Evolutionary conservation across 1,140 invertebrate genomes (phyloP).

Genomic region (Philopotamus ludificatus): DNA sequence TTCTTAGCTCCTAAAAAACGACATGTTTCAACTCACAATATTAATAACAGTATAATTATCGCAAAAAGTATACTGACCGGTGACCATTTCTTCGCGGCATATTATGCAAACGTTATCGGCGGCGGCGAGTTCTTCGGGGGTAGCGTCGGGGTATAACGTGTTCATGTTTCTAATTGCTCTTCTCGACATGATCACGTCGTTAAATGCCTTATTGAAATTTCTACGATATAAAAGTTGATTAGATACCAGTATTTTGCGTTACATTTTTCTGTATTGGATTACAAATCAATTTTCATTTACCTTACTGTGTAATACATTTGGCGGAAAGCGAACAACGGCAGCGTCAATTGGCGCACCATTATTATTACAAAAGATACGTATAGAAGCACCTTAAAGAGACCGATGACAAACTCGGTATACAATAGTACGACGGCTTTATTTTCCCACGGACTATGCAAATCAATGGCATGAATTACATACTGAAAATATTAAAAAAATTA

Average conservation of each 20-base stretch:
- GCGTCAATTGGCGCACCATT: conserved; percentile 96
- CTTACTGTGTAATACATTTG: conserved; percentile 98
- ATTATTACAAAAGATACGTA: conserved; percentile 94
- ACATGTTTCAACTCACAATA: not conserved
- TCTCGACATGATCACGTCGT: conserved; percentile 95
- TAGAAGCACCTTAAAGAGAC: conserved; percentile 83
- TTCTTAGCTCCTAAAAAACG: conserved; percentile 81
- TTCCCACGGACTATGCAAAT: conserved; percentile 97
- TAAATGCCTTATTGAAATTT: conserved; percentile 96
- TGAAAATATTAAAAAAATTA: conserved; percentile 23
- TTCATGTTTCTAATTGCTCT: conserved; percentile 98
- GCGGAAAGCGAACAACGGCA: conserved; percentile 96
- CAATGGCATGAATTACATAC: conserved; percentile 91
- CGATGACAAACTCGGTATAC: conserved; percentile 95
- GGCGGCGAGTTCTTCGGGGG: conserved; percentile 86
- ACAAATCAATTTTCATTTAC: conserved; percentile 50
- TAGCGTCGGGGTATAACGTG: conserved; percentile 95
- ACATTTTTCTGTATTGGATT: conserved; percentile 1
- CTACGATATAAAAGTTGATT: conserved; percentile 50
- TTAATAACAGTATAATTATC: conserved; percentile 15
- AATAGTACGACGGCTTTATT: conserved; percentile 97
- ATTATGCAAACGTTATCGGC: conserved; percentile 99
- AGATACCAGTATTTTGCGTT: not conserved
- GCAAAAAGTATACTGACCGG: conserved; percentile 48
- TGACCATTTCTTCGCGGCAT: conserved; percentile 90